Evolutionary conservation across 2,888 invertebrate species (phyloP), one percentile per base, ranked within the genome.

Genomic region (Phyllotreta striolata): DNA sequence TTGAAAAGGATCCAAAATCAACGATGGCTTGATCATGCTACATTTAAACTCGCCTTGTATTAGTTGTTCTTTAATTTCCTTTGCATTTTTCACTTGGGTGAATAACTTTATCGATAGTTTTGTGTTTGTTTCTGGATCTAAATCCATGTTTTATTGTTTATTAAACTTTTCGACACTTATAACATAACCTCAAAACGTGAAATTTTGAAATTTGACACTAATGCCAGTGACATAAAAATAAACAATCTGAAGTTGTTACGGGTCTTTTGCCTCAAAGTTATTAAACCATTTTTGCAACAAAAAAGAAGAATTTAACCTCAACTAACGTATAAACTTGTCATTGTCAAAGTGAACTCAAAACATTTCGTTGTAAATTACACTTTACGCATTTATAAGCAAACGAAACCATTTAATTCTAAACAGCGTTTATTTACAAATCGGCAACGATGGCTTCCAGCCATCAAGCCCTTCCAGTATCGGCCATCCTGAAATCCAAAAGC

Each of bases 401-500:
- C 1, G 10, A 41, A 41, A 41, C 2, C 41, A 41, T 41, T 24
- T 24, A 24, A 24, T 24, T 24, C 24, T 24, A 24, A 1, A 24
- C 24, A 24, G 24, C 24, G 24, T 24, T 24, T 4, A 24, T 24
- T 24, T 4, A 24, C 4, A 24, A 24, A 24, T 24, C 8, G 35
- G 12, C 35, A 14, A 72, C 14, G 40, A 83, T 83, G 83, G 77
- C 81, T 38, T 74, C 75, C 57, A 76, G 72, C 51, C 74, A 78
- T 38, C 79, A 80, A 58, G 78, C 79, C 62, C 79, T 85, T 43
- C 84, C 92, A 5, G 89, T 93, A 3, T 93, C 93, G 6, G 89
- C 90, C 79, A 88, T 93, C 71, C 84, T 93, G 63, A 87, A 86
- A 72, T 85, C 85, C 51, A 89, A 88, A 77, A 85, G 84, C 59